Evolutionary conservation across 2,888 invertebrate species (phyloP).

Genomic region (Macrosiphum euphorbiae): DNA sequence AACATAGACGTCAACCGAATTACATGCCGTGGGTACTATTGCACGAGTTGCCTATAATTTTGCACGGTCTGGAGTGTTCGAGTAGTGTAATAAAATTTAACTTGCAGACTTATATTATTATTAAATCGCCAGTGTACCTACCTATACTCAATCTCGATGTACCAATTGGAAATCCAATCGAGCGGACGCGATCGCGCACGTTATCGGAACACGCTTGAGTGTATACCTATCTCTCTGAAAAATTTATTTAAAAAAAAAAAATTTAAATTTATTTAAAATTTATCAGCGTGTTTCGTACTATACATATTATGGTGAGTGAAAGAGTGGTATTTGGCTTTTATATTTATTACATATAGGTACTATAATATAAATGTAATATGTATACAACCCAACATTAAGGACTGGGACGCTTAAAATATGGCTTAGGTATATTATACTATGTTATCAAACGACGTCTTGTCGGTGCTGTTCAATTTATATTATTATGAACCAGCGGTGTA

Average conservation of each 20-base stretch:
- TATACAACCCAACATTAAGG: neutral
- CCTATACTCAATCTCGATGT: neutral
- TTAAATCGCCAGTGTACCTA: too few relatives aligned
- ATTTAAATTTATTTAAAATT: too few relatives aligned
- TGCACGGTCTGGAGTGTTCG: neutral
- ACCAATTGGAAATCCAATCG: neutral
- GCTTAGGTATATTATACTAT: neutral
- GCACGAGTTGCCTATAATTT: neutral
- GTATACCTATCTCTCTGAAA: neutral
- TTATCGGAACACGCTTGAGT: neutral
- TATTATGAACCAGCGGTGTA: neutral
- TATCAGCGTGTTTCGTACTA: neutral
- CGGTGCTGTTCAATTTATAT: neutral
- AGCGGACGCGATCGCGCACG: neutral
- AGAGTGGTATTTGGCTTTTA: too few relatives aligned
- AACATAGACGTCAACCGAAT: neutral
- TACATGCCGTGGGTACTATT: neutral
- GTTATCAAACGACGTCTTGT: constrained; percentile 10
- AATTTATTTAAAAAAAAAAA: too few relatives aligned
- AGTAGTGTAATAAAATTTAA: neutral
- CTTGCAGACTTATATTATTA: neutral
- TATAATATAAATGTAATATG: neutral
- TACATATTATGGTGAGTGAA: too few relatives aligned
- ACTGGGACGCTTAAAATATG: neutral
- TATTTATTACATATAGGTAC: neutral